Evolutionary conservation across 1,140 invertebrate genomes (phyloP).

Genomic region (Leptoteleia sp.): DNA sequence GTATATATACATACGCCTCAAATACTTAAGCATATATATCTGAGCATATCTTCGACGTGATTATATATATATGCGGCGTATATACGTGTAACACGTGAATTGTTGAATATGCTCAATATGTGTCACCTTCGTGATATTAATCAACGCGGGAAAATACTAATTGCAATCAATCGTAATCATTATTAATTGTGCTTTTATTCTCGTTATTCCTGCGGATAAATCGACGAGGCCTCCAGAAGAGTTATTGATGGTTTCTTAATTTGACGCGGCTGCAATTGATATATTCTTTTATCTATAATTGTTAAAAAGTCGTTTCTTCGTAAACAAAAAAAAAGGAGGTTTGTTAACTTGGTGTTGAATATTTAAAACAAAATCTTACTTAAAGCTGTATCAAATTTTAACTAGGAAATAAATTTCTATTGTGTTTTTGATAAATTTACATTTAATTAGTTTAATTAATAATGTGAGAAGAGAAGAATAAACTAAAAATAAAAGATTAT

Average conservation of each 20-base stretch:
- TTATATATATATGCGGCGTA: constrained; percentile 14
- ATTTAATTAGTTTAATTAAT: too few relatives aligned
- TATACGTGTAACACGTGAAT: constrained; percentile 27
- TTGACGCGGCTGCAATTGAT: not conserved
- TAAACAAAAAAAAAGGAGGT: too few relatives aligned
- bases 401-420: too few relatives aligned
- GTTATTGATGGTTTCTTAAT: constrained; percentile 7
- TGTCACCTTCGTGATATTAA: constrained; percentile 37
- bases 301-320: too few relatives aligned
- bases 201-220: not conserved
- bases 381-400: too few relatives aligned
- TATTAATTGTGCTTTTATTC: constrained; percentile 42
- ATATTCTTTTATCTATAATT: constrained; percentile 1
- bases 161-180: constrained; percentile 35
- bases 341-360: too few relatives aligned
- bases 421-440: too few relatives aligned
- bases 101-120: constrained; percentile 49
- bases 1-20: constrained; percentile 35
- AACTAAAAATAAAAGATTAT: too few relatives aligned
- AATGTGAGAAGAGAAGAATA: too few relatives aligned
- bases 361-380: too few relatives aligned
- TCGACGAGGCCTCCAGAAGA: not conserved
- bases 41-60: constrained; percentile 27
- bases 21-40: constrained; percentile 51
- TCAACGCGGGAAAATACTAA: constrained; percentile 22